These are phyloP conservation scores for Lichenostomus cassidix DNA, from an alignment of 2,113 vertebrate species.

Conservation along the genomic window DNA sequence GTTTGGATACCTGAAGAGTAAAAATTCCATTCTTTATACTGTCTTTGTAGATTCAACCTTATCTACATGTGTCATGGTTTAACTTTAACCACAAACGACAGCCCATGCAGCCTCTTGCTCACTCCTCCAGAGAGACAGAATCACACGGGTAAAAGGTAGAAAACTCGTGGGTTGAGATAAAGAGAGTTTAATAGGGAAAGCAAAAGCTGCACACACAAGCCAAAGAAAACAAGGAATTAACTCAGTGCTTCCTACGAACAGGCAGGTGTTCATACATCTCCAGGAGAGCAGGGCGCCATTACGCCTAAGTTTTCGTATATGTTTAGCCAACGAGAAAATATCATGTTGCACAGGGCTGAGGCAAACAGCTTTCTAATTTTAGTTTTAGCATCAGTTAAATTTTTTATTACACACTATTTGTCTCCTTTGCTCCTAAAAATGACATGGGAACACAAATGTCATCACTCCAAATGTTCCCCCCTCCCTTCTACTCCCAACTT, in stretches of 20 bases:
- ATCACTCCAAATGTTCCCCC: background rate
- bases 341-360: background rate
- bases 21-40: background rate
- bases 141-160: background rate
- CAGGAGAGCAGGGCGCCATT: background rate
- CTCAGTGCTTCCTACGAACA: background rate
- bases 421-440: background rate
- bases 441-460: background rate
- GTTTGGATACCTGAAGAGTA: background rate
- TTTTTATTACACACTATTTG: background rate
- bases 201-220: background rate
- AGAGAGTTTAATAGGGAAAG: background rate
- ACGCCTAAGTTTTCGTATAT: background rate
- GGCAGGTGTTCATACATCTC: background rate
- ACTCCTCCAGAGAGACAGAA: background rate
- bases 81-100: background rate
- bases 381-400: background rate
- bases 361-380: background rate
- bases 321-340: background rate
- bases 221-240: background rate
- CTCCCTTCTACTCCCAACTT: background rate
- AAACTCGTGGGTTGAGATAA: background rate
- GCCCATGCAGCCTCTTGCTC: background rate
- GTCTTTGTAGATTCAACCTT: background rate
- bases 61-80: background rate